These are phyloP conservation scores for Melinaea menophilus DNA, from an alignment of 2,888 invertebrate genomes.

Conservation along the genomic window DNA sequence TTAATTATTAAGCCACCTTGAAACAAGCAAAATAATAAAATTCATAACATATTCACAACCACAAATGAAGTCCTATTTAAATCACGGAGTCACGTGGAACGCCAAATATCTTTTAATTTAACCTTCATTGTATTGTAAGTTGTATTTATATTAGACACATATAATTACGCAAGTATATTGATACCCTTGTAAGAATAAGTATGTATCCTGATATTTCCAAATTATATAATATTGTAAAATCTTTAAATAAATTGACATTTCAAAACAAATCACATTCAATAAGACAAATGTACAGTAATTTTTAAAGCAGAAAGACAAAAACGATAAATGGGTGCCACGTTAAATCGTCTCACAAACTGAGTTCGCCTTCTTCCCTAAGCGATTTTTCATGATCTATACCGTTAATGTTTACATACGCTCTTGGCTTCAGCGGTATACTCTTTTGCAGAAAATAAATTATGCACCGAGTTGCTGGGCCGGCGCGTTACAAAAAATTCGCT, in stretches of 20 bases:
- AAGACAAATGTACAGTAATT: constrained; percentile 29
- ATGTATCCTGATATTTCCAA: neutral
- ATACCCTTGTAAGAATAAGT: neutral
- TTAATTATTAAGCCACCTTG: neutral
- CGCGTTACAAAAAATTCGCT: constrained; percentile 55
- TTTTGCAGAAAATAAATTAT: constrained; percentile 73
- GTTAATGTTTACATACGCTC: constrained; percentile 75
- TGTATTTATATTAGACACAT: neutral
- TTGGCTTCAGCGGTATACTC: constrained; percentile 67
- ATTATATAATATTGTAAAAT: neutral
- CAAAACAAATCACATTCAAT: constrained; percentile 15
- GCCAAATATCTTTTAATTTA: neutral
- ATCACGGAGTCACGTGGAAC: neutral
- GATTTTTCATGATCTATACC: constrained; percentile 74
- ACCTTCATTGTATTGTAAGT: neutral
- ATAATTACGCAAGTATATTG: neutral
- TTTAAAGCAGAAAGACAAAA: constrained; percentile 27
- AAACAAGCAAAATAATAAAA: neutral
- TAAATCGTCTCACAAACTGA: constrained; percentile 47
- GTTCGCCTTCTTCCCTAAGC: constrained; percentile 62
- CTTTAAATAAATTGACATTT: constrained; percentile 4
- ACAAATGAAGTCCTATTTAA: constrained; percentile 1
- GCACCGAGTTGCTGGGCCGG: constrained; percentile 51
- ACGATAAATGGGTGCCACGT: constrained; percentile 36
- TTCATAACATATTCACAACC: neutral